Evolutionary conservation across 2,888 invertebrate genomes (phyloP), one percentile per base, ranked within the genome.

Genomic region (Zygothrica quintamaculata): DNA sequence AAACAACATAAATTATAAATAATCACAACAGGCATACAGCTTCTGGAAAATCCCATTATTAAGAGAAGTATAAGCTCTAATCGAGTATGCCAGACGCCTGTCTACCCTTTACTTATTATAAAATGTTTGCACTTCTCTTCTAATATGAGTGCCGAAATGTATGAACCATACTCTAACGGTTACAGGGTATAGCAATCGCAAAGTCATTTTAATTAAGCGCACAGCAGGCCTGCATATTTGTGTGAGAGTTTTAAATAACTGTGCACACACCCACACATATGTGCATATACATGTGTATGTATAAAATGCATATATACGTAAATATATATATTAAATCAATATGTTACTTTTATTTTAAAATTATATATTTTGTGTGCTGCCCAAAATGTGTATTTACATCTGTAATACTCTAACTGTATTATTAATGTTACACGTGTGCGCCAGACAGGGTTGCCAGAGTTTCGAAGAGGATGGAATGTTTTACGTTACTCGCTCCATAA

Each of bases 401-500:
- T 53, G 46, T 37, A 31, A n/a, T 33, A 31, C 40, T 15, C 22
- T 33, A 51, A 39, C 42, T 65, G 34, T 37, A 34, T 22, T 22
- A 22, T 26, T 6, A 6, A 11, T 25, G 1, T 22, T 22, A 3
- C 31, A 59, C n/a, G 29, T 13, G 18, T n/a, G 18, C 18, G 5
- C 9, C 8, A 37, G 16, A 9, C 39, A 67, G 51, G 26, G 44
- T 42, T 59, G 37, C 53, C 68, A 48, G 8, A 29, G 25, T 13
- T 13, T 11, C 15, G 16, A 25, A 22, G 8, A 31, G 6, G 5
- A 13, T 25, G 15, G 8, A 3, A n/a, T 5, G 11, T 16, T 39
- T n/a, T 52, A 25, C 13, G 33, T 33, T 56, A 15, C 57, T 43
- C 18, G 39, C 56, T 51, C 48, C 5, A 65, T 84, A 84, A 81